phyloP scores from a whole-genome alignment of 37 sponge, comb jelly and placozoan genomes.

The Mnemiopsis leidyi region DNA sequence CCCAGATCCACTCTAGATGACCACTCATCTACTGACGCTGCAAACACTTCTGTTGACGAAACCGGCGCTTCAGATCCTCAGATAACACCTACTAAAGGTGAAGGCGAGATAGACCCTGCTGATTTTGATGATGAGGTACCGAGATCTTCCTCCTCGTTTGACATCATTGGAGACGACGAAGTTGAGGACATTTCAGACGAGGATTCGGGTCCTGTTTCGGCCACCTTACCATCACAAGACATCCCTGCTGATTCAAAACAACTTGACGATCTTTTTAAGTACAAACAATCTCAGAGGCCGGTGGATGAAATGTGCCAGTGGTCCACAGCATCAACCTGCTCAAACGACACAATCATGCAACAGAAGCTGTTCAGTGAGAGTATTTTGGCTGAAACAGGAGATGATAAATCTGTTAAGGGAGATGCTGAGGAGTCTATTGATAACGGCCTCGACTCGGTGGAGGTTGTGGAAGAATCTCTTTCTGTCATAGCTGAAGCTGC shows the following conservation, averaged over 20 bases:
- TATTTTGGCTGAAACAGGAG: neutral
- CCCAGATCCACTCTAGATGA: neutral
- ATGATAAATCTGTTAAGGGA: neutral
- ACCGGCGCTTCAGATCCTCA: neutral
- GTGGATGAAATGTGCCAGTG: slow-evolving; percentile 20
- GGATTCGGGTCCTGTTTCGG: neutral
- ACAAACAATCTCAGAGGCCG: neutral
- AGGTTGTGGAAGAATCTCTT: neutral
- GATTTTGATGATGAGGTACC: slow-evolving; percentile 16
- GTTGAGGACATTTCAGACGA: neutral
- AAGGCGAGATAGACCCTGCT: neutral
- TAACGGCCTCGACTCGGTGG: neutral
- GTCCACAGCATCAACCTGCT: slow-evolving; percentile 59
- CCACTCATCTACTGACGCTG: neutral
- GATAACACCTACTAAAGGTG: neutral
- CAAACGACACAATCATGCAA: slow-evolving; percentile 31
- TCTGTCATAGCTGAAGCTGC: neutral
- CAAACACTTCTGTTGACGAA: neutral
- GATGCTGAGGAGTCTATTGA: neutral
- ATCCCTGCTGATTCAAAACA: neutral
- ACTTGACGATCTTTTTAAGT: neutral
- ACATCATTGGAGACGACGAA: slow-evolving; percentile 12
- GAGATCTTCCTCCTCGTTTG: neutral
- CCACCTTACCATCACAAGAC: neutral
- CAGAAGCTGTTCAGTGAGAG: slow-evolving; percentile 42